phyloP scores from a whole-genome alignment of 30 jellyfish, hydroid and myxozoan genomes.

The Turritopsis dohrnii region DNA sequence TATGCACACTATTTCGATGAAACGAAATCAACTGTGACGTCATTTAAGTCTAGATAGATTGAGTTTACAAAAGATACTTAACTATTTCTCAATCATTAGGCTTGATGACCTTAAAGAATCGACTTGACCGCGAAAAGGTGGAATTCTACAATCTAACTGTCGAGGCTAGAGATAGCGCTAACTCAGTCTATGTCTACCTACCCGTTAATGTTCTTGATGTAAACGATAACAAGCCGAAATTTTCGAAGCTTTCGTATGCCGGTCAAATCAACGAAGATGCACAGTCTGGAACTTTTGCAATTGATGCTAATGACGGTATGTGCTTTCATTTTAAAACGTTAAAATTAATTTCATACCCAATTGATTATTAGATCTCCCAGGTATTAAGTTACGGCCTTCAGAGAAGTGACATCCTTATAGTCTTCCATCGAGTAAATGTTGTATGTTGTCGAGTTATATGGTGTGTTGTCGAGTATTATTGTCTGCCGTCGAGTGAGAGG shows the following conservation, averaged over 20 bases:
- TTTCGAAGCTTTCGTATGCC: slow-evolving; percentile 37
- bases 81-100: slow-evolving; percentile 2
- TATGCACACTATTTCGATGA: too few species aligned
- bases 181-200: slow-evolving; percentile 36
- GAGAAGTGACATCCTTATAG: too few species aligned
- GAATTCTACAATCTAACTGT: slow-evolving; percentile 58
- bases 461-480: too few species aligned
- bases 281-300: slow-evolving; percentile 6
- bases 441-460: too few species aligned
- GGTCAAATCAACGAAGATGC: slow-evolving; percentile 46
- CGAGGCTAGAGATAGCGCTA: slow-evolving; percentile 43
- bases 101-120: slow-evolving; percentile 12
- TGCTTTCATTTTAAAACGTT: too few species aligned
- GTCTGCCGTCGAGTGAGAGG: too few species aligned
- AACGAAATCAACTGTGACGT: neutral
- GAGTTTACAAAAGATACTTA: neutral
- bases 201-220: slow-evolving; percentile 75
- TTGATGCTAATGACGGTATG: slow-evolving; percentile 5
- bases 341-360: too few species aligned
- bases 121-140: slow-evolving; percentile 65
- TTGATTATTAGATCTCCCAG: too few species aligned
- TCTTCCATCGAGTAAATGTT: too few species aligned
- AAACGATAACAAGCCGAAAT: slow-evolving; percentile 72
- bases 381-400: too few species aligned
- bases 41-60: neutral